Base-by-base conservation (phyloP, 1,140 invertebrate species). In the Probaryconus sp. region DNA sequence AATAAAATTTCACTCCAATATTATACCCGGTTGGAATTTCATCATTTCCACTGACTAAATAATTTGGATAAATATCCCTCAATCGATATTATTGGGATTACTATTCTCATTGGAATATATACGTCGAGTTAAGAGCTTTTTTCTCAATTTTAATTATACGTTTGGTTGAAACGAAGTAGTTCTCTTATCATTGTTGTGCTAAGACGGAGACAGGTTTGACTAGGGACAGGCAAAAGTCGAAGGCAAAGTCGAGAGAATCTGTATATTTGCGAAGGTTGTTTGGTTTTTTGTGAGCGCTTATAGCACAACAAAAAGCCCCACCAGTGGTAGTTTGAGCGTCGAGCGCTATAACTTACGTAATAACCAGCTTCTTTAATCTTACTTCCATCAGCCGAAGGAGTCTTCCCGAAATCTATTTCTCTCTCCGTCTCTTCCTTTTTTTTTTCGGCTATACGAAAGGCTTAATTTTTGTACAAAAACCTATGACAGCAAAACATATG, bases 201-300 rank as follows among this genome's bases (percentile, higher is more conserved):
- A 24, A 28, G 50, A 40, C 28, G 10, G 10, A 42, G 50, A 53
- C 35, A 31, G 7, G 9, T 17, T 21, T 10, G 40, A 38, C 28
- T 5, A 38, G 21, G 30, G 35, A 14, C 35, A 7, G 30, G 45
- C 45, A 50, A 53, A 47, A 55, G 38, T 45, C 33, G 11, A 26
- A 47, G 47, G 20, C 31, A 37, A 60, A 51, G 53, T 35, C 38
- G 70, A 45, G 48, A 70, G 69, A 72, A 47, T 67, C 77, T 35
- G 65, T 42, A 21, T 58, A 50, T 43, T 9, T 16, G 51, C 64
- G 53, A 60, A 56, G 30, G 33, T 21, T 63, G 16, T 24, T 63
- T 21, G 61, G 48, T 14, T 65, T 65, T 65, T 65, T 65, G 60
- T 18, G 14, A 45, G n/a, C 13, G 47, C 42, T 47, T 37, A 26